A percentile compares a stretch with the other conserved stretches of the same genome.
Evolutionary conservation across 2,888 invertebrate species (phyloP).

Genomic region (Sinodicranocentrus sp.): DNA sequence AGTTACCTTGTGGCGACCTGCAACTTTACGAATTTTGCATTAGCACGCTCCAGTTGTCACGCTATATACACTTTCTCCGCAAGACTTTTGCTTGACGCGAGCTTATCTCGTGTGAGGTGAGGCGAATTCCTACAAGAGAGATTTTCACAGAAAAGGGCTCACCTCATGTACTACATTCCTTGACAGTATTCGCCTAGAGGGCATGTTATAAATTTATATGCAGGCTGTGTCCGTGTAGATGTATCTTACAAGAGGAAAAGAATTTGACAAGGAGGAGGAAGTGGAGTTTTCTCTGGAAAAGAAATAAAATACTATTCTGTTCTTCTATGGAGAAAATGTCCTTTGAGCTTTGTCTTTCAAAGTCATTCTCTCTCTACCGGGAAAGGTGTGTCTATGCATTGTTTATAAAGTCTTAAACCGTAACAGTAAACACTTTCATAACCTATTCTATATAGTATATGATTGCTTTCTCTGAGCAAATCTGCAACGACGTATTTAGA

Average conservation of each 20-base stretch:
- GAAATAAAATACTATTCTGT: too few species aligned
- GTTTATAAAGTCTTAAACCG: slow-evolving; percentile 56
- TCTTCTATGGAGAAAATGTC: slow-evolving; percentile 30
- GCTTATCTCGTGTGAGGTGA: background rate
- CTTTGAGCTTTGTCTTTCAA: slow-evolving; percentile 57
- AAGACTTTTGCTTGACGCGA: background rate
- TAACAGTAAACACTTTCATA: slow-evolving; percentile 41
- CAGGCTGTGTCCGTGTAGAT: background rate
- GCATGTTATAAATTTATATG: slow-evolving; percentile 5
- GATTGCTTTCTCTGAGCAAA: too few species aligned
- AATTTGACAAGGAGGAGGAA: too few species aligned
- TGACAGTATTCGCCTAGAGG: background rate
- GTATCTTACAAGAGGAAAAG: too few species aligned
- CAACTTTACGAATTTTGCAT: too few species aligned
- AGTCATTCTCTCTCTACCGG: slow-evolving; percentile 28
- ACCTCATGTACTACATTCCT: background rate
- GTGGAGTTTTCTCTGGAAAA: too few species aligned
- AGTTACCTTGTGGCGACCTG: too few species aligned
- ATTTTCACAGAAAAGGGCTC: background rate
- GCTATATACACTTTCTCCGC: background rate
- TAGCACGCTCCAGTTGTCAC: too few species aligned
- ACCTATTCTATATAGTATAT: too few species aligned
- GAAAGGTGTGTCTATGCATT: slow-evolving; percentile 38
- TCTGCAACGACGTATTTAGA: too few species aligned
- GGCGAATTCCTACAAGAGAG: background rate